Evolutionary conservation across 2,113 vertebrate genomes (phyloP).

Genomic region (Sorex araneus): DNA sequence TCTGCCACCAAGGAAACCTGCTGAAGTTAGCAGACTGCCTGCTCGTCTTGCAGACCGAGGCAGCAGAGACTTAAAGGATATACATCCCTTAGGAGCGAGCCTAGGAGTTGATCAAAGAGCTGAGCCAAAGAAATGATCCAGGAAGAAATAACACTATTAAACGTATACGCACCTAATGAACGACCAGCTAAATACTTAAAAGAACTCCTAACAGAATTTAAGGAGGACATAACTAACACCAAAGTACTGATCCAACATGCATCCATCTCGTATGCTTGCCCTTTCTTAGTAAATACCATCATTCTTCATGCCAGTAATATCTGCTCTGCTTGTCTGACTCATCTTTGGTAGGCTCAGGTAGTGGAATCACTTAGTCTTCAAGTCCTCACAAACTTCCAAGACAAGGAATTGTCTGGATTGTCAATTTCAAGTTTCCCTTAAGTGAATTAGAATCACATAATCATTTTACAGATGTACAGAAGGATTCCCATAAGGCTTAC

Average conservation of each 20-base stretch:
- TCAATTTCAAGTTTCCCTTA: background rate
- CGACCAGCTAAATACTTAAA: too few relatives aligned
- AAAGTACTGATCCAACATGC: background rate
- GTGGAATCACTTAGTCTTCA: background rate
- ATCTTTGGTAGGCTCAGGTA: background rate
- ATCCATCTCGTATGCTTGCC: background rate
- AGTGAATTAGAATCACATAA: background rate
- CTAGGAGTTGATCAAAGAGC: background rate
- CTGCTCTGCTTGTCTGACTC: background rate
- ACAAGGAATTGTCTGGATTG: too few relatives aligned
- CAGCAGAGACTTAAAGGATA: background rate
- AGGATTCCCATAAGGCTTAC: background rate
- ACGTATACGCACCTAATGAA: too few relatives aligned
- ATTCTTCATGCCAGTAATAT: background rate
- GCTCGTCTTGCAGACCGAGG: background rate
- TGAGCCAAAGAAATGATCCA: too few relatives aligned
- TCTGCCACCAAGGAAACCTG: conserved; percentile 19
- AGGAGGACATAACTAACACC: too few relatives aligned
- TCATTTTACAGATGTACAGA: background rate
- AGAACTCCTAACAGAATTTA: too few relatives aligned
- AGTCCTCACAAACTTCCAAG: background rate
- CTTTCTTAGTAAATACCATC: background rate
- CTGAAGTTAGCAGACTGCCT: background rate
- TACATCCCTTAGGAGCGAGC: background rate
- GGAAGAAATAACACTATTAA: too few relatives aligned